A percentile compares a stretch with the other conserved stretches of the same genome.
Conservation (phyloP, 2,888 invertebrate species). For the Oscheius sp. region DNA sequence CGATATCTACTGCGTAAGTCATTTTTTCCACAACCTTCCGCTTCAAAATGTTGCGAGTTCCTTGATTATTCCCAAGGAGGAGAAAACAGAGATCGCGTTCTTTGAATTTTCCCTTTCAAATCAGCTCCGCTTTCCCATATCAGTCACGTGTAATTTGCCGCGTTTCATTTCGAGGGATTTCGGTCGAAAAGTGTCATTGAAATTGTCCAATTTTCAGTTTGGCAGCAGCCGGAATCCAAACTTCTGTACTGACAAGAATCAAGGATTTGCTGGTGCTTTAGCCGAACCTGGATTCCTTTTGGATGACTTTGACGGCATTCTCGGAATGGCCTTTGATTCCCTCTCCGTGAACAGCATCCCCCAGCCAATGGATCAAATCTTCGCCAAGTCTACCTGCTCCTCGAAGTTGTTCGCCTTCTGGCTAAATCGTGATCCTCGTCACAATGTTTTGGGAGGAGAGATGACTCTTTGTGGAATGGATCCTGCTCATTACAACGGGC, state of each 20-base stretch:
- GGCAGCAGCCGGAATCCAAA: conserved; percentile 72
- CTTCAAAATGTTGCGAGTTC: not conserved
- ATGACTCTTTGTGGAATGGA: conserved; percentile 88
- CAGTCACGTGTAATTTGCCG: no score
- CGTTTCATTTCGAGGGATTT: not conserved
- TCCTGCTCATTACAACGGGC: conserved; percentile 75
- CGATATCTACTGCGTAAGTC: conserved; percentile 74
- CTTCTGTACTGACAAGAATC: conserved; percentile 79
- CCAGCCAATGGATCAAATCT: conserved; percentile 75
- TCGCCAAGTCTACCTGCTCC: conserved; percentile 65
- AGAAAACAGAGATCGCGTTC: not conserved
- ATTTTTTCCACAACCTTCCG: no score
- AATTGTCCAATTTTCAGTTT: conserved; percentile 37
- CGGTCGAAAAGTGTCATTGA: conserved; percentile 25
- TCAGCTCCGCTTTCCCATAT: no score
- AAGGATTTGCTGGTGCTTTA: conserved; percentile 95
- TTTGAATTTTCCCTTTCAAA: no score
- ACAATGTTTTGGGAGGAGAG: conserved; percentile 73
- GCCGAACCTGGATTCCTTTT: conserved; percentile 93
- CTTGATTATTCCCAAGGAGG: not conserved
- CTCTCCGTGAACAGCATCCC: conserved; percentile 76
- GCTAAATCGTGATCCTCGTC: conserved; percentile 74
- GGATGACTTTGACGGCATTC: conserved; percentile 87
- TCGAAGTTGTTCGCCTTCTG: conserved; percentile 74
- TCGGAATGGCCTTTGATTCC: conserved; percentile 75